Evolutionary conservation across 2,888 invertebrate species (phyloP), one percentile per base, ranked within the genome.

Genomic region (Stenoptilia bipunctidactyla): DNA sequence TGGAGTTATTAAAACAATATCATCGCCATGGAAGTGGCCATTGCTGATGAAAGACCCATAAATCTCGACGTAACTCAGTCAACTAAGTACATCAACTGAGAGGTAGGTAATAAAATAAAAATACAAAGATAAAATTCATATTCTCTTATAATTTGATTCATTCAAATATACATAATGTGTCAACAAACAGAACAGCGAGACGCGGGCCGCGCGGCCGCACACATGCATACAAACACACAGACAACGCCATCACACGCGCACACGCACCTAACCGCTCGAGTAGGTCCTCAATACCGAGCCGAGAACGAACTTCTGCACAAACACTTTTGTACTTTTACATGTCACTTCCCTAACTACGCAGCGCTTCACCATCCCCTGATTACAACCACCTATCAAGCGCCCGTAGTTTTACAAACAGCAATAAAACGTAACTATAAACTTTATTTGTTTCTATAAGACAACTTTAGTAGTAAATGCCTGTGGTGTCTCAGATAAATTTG

Each of bases 131-230:
- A 69, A 80, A 82, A 82, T 83, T 83, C 76, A 75, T 76, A 74
- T 73, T 75, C 74, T 80, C 74, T 76, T 83, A 80, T 83, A 82
- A 80, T 83, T 82, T 83, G 79, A 83, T 80, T 83, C 77, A 76
- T 80, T 82, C 80, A 79, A 80, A 77, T 82, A 80, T 82, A 82
- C 80, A 79, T 72, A 71, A 77, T 80, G 80, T 83, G 76, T 82
- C 77, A 82, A 83, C 83, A 83, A 82, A 82, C 77, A 66, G 68
- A 67, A 70, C 79, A 80, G 83, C 79, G 77, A 80, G 79, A 75
- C 74, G 63, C 71, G 61, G 63, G 61, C 62, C 62, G 58, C 64
- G 57, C 58, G 51, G 58, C 53, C 60, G 47, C 62, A 51, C 55
- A 47, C 52, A 50, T 53, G 50, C 55, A 42, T 33, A 37, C 46